These are phyloP conservation scores for Heliconius nattereri DNA, from an alignment of 1,140 invertebrate species.

Conservation along the genomic window DNA sequence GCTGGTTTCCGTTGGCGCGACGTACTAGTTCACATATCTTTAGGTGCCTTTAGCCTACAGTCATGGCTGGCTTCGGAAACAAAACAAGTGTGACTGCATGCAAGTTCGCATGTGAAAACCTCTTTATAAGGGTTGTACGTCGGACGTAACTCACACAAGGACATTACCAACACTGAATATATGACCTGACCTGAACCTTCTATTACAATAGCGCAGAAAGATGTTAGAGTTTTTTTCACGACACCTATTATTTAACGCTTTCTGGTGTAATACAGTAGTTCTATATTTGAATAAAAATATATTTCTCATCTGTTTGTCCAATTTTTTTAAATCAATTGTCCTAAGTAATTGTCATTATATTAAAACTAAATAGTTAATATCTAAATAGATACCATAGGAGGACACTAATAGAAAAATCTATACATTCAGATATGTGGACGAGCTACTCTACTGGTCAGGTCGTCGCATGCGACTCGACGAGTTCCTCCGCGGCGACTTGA, in stretches of 20 bases:
- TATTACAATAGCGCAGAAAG: background rate
- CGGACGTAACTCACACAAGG: constrained; percentile 30
- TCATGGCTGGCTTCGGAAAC: constrained; percentile 19
- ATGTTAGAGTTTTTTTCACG: background rate
- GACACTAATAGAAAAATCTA: background rate
- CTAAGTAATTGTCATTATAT: too few species aligned
- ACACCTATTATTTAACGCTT: background rate
- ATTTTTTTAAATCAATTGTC: background rate
- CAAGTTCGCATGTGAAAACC: constrained; percentile 44
- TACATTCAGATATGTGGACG: constrained; percentile 87
- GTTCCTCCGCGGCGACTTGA: constrained; percentile 88
- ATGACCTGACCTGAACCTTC: constrained; percentile 4
- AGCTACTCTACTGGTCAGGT: constrained; percentile 92
- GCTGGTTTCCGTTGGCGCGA: constrained; percentile 32
- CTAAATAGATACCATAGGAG: background rate
- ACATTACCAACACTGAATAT: constrained; percentile 4
- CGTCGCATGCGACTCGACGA: constrained; percentile 90
- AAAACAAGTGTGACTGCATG: constrained; percentile 37
- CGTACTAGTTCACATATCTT: constrained; percentile 31
- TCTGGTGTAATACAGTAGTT: background rate
- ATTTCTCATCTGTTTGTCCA: background rate
- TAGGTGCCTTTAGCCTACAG: constrained; percentile 24
- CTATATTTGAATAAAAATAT: background rate
- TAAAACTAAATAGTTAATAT: too few species aligned
- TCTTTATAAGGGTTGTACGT: constrained; percentile 26